phyloP scores from a whole-genome alignment of 2,888 invertebrate species.

The Orgyia antiqua region DNA sequence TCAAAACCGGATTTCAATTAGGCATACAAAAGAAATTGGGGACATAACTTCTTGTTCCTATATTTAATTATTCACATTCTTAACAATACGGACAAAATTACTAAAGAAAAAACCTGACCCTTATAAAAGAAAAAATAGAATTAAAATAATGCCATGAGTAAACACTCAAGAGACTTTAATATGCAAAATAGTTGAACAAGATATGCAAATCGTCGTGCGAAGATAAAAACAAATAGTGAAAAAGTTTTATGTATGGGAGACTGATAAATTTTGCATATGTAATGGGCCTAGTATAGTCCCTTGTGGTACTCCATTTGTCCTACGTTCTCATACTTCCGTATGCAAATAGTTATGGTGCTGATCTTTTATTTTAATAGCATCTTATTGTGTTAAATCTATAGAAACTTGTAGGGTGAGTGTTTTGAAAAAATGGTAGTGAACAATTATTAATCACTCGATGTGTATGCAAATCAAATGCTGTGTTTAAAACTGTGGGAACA shows the following conservation, averaged over 20 bases:
- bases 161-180: constrained; percentile 65
- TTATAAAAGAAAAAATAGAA: constrained; percentile 45
- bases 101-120: constrained; percentile 64
- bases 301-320: constrained; percentile 41
- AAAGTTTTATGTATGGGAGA: constrained; percentile 67
- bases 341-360: constrained; percentile 66
- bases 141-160: constrained; percentile 71
- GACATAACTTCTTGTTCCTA: constrained; percentile 63
- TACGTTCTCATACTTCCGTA: constrained; percentile 63
- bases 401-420: constrained; percentile 46
- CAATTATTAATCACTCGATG: constrained; percentile 66
- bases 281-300: constrained; percentile 45
- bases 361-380: constrained; percentile 77
- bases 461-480: constrained; percentile 61
- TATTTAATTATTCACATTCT: constrained; percentile 64
- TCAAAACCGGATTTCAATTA: constrained; percentile 74
- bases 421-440: constrained; percentile 42
- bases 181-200: constrained; percentile 71
- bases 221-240: constrained; percentile 70
- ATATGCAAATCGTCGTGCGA: constrained; percentile 76
- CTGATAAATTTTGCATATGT: constrained; percentile 69
- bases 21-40: constrained; percentile 66
- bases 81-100: constrained; percentile 56
- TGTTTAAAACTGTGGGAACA: constrained; percentile 54
- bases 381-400: constrained; percentile 67